phyloP scores from a whole-genome alignment of 2,113 vertebrate genomes.

The Sisor rabdophorus region DNA sequence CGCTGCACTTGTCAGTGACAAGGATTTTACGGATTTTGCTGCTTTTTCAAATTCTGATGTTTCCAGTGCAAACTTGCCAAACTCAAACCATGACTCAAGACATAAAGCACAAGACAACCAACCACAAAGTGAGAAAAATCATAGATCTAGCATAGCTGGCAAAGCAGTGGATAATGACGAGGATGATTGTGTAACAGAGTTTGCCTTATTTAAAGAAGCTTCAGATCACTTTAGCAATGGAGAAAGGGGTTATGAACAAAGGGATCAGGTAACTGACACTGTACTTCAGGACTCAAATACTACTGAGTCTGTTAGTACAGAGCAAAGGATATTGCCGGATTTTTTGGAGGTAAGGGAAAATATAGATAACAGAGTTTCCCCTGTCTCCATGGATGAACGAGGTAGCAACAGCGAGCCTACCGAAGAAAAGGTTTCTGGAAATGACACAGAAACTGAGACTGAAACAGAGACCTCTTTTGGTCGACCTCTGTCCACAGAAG shows the following conservation, averaged over 20 bases:
- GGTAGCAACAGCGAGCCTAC: constrained; percentile 46
- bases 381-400: constrained; percentile 15
- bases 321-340: neutral
- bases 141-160: constrained; percentile 43
- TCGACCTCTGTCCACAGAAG: constrained; percentile 62
- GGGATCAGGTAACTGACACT: constrained; percentile 52
- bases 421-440: constrained; percentile 57
- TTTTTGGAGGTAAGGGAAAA: constrained; percentile 25
- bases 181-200: constrained; percentile 51
- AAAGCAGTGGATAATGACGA: constrained; percentile 48
- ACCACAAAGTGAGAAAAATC: constrained; percentile 51
- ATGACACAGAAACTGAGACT: constrained; percentile 53
- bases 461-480: constrained; percentile 69
- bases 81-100: constrained; percentile 55
- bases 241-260: constrained; percentile 53
- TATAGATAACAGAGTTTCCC: constrained; percentile 25
- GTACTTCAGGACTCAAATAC: constrained; percentile 11
- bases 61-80: constrained; percentile 48
- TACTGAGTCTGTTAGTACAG: constrained; percentile 41
- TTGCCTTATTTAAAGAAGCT: constrained; percentile 24
- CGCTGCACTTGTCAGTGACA: neutral
- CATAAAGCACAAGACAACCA: constrained; percentile 55
- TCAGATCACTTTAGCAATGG: constrained; percentile 45
- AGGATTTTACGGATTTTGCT: constrained; percentile 86
- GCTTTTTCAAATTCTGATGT: constrained; percentile 72